Base-by-base conservation (phyloP, 2,113 vertebrate species). In the Sceloporus undulatus region DNA sequence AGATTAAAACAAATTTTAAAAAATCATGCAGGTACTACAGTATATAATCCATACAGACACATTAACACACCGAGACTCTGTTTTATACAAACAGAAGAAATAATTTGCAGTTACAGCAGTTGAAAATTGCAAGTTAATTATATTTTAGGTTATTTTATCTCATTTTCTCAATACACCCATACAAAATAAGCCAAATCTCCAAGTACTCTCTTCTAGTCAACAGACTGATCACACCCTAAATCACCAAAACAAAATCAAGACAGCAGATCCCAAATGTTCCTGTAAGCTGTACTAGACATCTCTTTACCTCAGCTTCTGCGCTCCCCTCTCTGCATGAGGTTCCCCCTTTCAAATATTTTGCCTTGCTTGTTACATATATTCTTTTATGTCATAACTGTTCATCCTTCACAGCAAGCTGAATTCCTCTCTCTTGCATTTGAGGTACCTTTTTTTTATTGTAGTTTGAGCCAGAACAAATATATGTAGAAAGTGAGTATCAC, bases 1-100 rank as follows among this genome's bases (percentile, higher is more conserved):
- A 94, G 96, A 94, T 79, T 54, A 93, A 89, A 83, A 93, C 84
- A 94, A 23, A 92, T 1, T 34, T 34, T 75, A 1, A 90, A 88
- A 90, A 2, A 42, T 75, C 94, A 81, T 70, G 89, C 68, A 90
- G 34, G 75, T 86, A 73, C 65, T 29, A 59, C 14, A 59, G 56
- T 70, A 85, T 11, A 25, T 59, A 38, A 70, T 6, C 66, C 59
- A 19, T 42, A 70, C 48, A 62, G 11, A 62, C 19, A 66, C 48
- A 48, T 5, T 48, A 48, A 48, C 48, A 48, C 48, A 48, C 5
- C 5, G 48, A 48, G 48, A 52, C 1, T 34, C n/a, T 82, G 66
- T 34, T 62, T 62, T 79, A 77, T 0, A 6, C 0, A 77, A 83
- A 65, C 27, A n/a, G 68, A 29, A 34, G 59, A 54, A 80, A 66